Conservation (phyloP, 2,113 vertebrate species). For the Pipa parva region DNA sequence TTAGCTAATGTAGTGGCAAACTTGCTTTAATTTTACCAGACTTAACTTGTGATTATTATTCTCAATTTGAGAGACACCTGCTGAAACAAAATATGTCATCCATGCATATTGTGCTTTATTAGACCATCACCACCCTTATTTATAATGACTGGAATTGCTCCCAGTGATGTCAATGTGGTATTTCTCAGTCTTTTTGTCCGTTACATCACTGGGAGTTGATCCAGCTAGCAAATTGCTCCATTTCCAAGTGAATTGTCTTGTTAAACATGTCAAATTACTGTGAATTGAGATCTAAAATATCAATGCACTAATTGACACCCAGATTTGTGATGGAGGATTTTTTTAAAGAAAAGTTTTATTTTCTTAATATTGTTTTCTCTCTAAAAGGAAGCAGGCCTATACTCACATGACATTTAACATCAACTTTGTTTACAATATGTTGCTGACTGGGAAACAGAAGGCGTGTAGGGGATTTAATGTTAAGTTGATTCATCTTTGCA, state of each 20-base stretch:
- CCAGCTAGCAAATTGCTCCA: constrained; percentile 6
- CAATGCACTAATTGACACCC: too few species aligned
- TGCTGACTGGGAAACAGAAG: constrained; percentile 3
- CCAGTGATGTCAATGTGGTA: constrained; percentile 36
- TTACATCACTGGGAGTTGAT: constrained; percentile 30
- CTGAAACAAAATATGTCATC: constrained; percentile 32
- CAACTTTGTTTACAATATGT: neutral
- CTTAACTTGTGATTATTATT: too few species aligned
- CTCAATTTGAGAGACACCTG: too few species aligned
- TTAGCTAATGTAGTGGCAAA: too few species aligned
- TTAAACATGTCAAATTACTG: neutral
- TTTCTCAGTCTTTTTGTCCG: constrained; percentile 24
- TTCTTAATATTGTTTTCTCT: neutral
- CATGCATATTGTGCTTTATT: constrained; percentile 22
- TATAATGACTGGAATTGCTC: constrained; percentile 28
- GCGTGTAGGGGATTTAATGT: constrained; percentile 20
- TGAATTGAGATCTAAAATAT: neutral
- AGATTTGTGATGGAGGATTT: too few species aligned
- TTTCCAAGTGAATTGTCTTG: neutral
- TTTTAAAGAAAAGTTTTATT: too few species aligned
- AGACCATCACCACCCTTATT: constrained; percentile 36
- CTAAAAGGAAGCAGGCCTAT: neutral
- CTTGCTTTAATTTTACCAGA: too few species aligned
- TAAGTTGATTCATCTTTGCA: constrained; percentile 38
- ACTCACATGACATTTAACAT: constrained; percentile 3